Conservation (phyloP, 2,113 vertebrate species). For the Capreolus pygargus region DNA sequence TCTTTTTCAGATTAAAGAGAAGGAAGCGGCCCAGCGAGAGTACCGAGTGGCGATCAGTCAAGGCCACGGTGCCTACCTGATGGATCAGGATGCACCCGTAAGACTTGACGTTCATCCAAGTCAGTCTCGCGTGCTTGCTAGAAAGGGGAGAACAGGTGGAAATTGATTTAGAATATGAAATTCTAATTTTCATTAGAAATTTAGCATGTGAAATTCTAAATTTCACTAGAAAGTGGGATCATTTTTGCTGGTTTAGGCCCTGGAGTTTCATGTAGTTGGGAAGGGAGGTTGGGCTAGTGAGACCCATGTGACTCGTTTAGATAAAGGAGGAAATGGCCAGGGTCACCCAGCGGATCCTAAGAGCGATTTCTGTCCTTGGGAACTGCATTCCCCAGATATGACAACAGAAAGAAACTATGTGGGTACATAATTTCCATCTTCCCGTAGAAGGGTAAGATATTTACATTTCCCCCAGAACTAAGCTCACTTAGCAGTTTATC, state of each 20-base stretch:
- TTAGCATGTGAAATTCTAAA: not conserved
- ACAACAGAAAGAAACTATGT: not conserved
- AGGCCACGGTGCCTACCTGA: constrained; percentile 90
- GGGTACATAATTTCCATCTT: not conserved
- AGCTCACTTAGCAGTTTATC: not conserved
- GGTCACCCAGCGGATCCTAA: not conserved
- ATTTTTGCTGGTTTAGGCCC: not conserved
- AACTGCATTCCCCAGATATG: not conserved
- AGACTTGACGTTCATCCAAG: not conserved
- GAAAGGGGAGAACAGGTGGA: not conserved
- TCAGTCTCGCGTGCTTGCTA: not conserved
- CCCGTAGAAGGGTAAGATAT: not conserved
- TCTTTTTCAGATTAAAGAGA: constrained; percentile 88
- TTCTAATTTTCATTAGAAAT: not conserved
- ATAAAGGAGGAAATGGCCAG: not conserved
- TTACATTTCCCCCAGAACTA: not conserved
- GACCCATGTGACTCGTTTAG: not conserved
- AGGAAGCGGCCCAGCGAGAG: constrained; percentile 84
- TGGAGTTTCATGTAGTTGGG: not conserved
- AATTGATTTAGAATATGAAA: not conserved
- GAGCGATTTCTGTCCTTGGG: not conserved
- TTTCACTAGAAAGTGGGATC: not conserved
- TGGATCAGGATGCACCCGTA: constrained; percentile 91
- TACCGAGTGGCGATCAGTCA: constrained; percentile 85
- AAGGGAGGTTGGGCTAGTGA: not conserved